Conservation (phyloP, 1,140 invertebrate species). For the Linepithema humile region DNA sequence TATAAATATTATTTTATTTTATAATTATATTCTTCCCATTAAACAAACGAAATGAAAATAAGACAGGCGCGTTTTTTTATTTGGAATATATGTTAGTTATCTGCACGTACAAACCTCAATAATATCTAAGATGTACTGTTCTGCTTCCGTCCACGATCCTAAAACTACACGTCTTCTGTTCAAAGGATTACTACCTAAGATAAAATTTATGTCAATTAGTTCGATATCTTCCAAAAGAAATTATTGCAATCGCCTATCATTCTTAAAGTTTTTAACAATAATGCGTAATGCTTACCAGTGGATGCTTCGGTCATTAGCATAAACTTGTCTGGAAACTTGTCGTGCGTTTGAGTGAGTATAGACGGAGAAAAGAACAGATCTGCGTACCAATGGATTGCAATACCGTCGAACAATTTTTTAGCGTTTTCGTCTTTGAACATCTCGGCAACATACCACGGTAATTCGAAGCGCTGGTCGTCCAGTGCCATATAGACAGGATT, state of each 20-base stretch:
- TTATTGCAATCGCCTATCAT: too few relatives aligned
- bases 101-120: conserved; percentile 87
- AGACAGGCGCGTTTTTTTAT: too few relatives aligned
- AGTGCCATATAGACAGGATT: conserved; percentile 87
- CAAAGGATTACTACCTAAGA: neutral
- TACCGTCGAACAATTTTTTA: conserved; percentile 85
- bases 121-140: conserved; percentile 89
- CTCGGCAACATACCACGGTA: conserved; percentile 85
- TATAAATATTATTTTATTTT: too few relatives aligned
- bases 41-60: too few relatives aligned
- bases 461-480: conserved; percentile 89
- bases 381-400: conserved; percentile 89
- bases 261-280: too few relatives aligned
- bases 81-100: too few relatives aligned
- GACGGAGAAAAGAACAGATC: conserved; percentile 85
- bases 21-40: too few relatives aligned
- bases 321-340: conserved; percentile 89
- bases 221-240: too few relatives aligned
- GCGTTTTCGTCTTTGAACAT: conserved; percentile 26
- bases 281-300: conserved; percentile 82
- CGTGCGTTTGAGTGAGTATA: conserved; percentile 85
- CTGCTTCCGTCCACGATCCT: conserved; percentile 90
- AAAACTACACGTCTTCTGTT: conserved; percentile 83
- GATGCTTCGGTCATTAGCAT: conserved; percentile 93
- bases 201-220: neutral